These are phyloP conservation scores for silkworm (Bombyx mori) DNA, from an alignment of 1,140 invertebrate genomes.

Conservation along the genomic window DNA sequence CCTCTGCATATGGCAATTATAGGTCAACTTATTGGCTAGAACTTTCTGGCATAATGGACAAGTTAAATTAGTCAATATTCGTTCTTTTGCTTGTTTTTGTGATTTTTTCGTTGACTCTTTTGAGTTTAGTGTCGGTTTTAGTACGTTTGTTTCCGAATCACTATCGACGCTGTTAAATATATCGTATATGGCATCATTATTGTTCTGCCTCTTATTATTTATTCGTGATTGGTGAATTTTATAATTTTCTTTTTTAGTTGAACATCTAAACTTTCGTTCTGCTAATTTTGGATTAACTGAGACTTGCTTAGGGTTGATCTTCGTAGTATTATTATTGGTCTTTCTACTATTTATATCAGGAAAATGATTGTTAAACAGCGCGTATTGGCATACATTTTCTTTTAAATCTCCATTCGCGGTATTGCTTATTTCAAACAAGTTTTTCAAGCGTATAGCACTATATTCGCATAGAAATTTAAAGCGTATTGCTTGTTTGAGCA, in stretches of 20 bases:
- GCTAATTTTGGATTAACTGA: background rate
- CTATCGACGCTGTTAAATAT: too few species aligned
- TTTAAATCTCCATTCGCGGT: conserved; percentile 14
- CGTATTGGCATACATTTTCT: conserved; percentile 33
- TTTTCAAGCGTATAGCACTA: conserved; percentile 28
- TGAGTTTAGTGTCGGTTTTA: background rate
- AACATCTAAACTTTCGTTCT: background rate
- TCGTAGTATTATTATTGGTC: background rate
- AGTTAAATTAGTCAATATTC: conserved; percentile 7
- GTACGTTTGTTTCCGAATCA: too few species aligned
- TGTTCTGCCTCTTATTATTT: conserved; percentile 7
- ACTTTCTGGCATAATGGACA: conserved; percentile 45
- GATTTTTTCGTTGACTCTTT: background rate
- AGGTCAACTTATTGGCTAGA: conserved; percentile 40
- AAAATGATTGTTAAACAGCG: conserved; percentile 33
- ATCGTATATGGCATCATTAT: conserved; percentile 3
- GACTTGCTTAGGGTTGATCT: background rate
- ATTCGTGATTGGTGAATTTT: conserved; percentile 9
- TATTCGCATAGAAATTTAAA: conserved; percentile 50
- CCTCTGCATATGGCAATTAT: conserved; percentile 49
- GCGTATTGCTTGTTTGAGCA: conserved; percentile 41
- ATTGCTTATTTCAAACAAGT: conserved; percentile 13
- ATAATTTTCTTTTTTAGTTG: background rate
- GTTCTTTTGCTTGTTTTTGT: background rate
- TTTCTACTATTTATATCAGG: conserved; percentile 6